These are phyloP conservation scores for Varecia variegata DNA, from an alignment of 2,797 vertebrate species.

Conservation along the genomic window DNA sequence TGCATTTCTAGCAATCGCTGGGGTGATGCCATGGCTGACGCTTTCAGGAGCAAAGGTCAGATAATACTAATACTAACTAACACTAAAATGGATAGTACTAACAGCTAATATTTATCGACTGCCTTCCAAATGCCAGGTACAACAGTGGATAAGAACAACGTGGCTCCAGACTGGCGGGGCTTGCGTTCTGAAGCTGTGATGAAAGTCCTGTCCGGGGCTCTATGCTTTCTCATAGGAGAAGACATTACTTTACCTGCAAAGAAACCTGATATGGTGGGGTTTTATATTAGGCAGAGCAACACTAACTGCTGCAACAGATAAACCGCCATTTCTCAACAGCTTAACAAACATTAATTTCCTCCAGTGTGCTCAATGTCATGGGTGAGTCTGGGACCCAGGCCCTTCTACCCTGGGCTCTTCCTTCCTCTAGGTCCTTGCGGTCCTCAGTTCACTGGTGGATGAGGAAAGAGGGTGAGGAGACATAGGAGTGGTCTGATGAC, in stretches of 20 bases:
- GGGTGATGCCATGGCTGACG: neutral
- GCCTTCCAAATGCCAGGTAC: neutral
- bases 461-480: neutral
- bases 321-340: neutral
- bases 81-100: neutral
- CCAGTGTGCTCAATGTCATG: neutral
- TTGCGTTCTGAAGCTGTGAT: neutral
- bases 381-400: neutral
- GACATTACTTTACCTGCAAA: neutral
- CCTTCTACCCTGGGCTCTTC: neutral
- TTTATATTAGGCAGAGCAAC: neutral
- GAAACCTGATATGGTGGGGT: neutral
- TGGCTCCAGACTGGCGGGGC: fast-evolving
- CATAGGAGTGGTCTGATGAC: too few relatives aligned
- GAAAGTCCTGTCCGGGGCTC: neutral
- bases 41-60: neutral
- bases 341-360: neutral
- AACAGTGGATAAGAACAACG: neutral
- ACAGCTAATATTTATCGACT: neutral
- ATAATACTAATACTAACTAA: neutral
- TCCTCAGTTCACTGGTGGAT: neutral
- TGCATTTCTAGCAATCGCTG: neutral
- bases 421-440: neutral
- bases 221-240: neutral
- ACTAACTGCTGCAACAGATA: neutral